Evolutionary conservation across 2,888 invertebrate species (phyloP).

Genomic region (Elgonia sp.): DNA sequence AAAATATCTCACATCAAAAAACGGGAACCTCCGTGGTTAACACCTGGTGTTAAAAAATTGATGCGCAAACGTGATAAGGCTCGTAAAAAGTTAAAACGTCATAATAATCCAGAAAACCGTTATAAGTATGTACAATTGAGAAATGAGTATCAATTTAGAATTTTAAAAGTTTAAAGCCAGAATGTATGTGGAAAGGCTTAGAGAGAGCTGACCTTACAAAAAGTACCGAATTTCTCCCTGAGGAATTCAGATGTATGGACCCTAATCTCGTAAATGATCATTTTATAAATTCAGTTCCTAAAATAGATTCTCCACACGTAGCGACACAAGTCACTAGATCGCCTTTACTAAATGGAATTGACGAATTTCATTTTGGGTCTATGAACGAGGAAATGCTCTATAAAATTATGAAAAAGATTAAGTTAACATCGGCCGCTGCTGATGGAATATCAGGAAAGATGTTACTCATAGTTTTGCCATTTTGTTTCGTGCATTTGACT

Average conservation of each 20-base stretch:
- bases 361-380: neutral
- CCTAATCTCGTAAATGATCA: neutral
- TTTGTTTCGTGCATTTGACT: neutral
- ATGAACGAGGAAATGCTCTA: neutral
- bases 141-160: neutral
- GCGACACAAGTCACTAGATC: no score
- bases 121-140: neutral
- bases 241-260: neutral
- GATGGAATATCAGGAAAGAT: constrained; percentile 3
- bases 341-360: neutral
- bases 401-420: neutral
- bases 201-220: neutral
- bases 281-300: neutral
- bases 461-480: neutral
- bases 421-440: neutral
- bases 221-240: neutral
- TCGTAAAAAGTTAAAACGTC: neutral
- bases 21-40: no score
- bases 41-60: neutral
- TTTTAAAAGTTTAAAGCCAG: neutral
- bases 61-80: neutral
- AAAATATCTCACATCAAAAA: no score
- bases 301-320: neutral
- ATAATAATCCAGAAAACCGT: neutral
- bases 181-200: neutral